Evolutionary conservation across 2,888 invertebrate species (phyloP), one percentile per base, ranked within the genome.

Genomic region (Caradrina clavipalpis): DNA sequence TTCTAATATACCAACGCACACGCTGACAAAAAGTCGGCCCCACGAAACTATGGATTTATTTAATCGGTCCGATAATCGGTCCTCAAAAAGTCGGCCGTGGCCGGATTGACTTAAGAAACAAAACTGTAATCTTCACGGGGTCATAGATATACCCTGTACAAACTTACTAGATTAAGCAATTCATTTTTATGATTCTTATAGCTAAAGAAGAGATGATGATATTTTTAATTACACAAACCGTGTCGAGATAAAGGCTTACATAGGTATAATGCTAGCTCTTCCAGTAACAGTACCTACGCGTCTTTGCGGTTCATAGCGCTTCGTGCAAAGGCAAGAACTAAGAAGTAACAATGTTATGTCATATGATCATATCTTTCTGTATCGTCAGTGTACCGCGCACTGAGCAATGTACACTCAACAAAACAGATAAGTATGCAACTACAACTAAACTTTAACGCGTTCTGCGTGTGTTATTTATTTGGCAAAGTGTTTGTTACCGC

Each of bases 311-410:
- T 73, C 65, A 64, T 3, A 53, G 19, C 56, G 10, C 31, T 17
- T 19, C 13, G 45, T 64, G 45, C 11, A 26, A 51, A 73, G 19
- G 35, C 19, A 73, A 66, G 73, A 74, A 45, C 22, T 49, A 73
- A 66, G 73, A 74, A 45, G 35, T 49, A 15, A 15, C 19, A 47
- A 17, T 17, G 26, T 75, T 75, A 73, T 75, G 59, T 68, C 58
- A 59, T 55, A 45, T 60, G 17, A 45, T 17, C 45, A 45, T 45
- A 6, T 45, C 45, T 45, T 10, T 45, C 17, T 17, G 45, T 45
- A 15, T 35, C 42, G 15, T 42, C 13, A 11, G 11, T 15, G 13
- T 10, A 26, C 26, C 26, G 42, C 45, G 50, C 45, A 73, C 22
- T 26, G 22, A 11, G 56, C 21, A 21, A 21, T 6, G 50, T 65